A percentile compares a stretch with the other conserved stretches of the same genome.
phyloP scores from a whole-genome alignment of 1,140 invertebrate species.

The Atta texana region DNA sequence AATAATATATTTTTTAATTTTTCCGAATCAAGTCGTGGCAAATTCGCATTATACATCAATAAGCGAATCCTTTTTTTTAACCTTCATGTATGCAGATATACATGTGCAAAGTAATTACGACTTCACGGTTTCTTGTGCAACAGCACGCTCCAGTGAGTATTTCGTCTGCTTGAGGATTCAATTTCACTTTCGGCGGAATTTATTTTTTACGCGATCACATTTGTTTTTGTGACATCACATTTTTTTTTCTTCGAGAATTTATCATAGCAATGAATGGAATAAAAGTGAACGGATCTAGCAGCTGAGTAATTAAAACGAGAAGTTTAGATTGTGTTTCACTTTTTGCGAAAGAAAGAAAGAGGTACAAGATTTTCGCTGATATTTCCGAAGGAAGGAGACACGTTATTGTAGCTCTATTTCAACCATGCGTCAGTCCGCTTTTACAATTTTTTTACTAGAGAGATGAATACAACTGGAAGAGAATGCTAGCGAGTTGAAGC shows the following conservation, averaged over 20 bases:
- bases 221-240: no score
- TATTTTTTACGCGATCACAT: conserved; percentile 47
- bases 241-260: conserved; percentile 1
- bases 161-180: conserved; percentile 47
- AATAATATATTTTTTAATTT: conserved; percentile 35
- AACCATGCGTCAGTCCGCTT: conserved; percentile 6
- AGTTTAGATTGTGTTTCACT: conserved; percentile 73
- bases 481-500: conserved; percentile 66
- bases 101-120: conserved; percentile 34
- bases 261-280: not conserved
- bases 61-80: conserved; percentile 17
- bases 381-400: conserved; percentile 64
- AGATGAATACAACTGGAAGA: conserved; percentile 68
- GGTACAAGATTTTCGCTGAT: conserved; percentile 8
- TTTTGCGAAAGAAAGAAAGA: conserved; percentile 27
- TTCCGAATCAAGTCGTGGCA: conserved; percentile 12
- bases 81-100: conserved; percentile 25
- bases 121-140: conserved; percentile 33
- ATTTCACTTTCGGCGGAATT: conserved; percentile 62
- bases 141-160: conserved; percentile 22
- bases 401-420: conserved; percentile 44
- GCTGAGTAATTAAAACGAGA: conserved; percentile 82
- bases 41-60: not conserved
- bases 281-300: conserved; percentile 63
- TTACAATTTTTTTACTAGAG: conserved; percentile 56